phyloP scores from a whole-genome alignment of 2,797 vertebrate species.

The Margarornis squamiger region DNA sequence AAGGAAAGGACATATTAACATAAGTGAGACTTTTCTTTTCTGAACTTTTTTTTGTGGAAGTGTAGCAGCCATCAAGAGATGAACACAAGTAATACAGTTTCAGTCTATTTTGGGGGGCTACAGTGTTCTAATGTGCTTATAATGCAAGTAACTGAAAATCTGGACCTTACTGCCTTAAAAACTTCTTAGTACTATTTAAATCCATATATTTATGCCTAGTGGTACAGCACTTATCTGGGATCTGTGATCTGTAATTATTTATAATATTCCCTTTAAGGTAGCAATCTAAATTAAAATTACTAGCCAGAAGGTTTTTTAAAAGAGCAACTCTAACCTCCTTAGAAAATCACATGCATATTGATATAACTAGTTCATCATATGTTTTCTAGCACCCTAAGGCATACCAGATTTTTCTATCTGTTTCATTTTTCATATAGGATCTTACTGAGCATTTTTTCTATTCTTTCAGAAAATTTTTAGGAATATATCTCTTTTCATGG shows the following conservation, averaged over 20 bases:
- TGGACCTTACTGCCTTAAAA: not conserved
- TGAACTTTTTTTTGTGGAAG: not conserved
- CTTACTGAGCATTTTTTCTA: not conserved
- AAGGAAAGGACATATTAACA: not conserved
- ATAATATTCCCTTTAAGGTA: conserved; percentile 61
- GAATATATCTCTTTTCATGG: not conserved
- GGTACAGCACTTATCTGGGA: conserved; percentile 24
- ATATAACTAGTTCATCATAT: conserved; percentile 36
- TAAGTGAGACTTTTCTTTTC: not conserved
- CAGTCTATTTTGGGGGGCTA: not conserved
- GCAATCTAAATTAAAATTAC: conserved; percentile 61
- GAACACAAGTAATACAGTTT: not conserved
- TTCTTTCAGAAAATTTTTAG: not conserved
- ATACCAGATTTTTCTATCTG: not conserved
- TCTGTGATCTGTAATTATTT: conserved; percentile 65
- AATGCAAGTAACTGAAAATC: not conserved
- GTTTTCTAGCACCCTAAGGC: conserved; percentile 20
- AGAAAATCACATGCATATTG: conserved; percentile 44
- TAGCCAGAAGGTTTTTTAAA: conserved; percentile 54
- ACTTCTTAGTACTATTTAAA: conserved; percentile 8
- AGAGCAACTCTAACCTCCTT: not conserved
- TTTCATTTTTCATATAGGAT: conserved; percentile 8
- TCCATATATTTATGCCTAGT: conserved; percentile 26
- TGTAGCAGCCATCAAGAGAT: not conserved
- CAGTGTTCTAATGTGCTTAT: not conserved